phyloP scores from a whole-genome alignment of 2,113 vertebrate species.

The Tor tambroides region DNA sequence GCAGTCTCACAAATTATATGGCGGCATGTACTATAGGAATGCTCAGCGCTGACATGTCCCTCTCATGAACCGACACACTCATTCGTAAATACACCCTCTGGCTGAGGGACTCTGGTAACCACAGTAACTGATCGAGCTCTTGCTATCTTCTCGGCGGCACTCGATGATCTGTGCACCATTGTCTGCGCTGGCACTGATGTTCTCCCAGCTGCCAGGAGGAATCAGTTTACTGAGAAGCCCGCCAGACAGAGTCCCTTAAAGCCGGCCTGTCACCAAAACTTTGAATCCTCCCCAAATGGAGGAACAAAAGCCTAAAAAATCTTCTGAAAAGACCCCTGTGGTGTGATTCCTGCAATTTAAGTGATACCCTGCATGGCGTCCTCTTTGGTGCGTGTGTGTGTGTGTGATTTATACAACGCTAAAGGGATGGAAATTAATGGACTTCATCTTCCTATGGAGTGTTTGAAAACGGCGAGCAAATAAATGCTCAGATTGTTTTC shows the following conservation, averaged over 20 bases:
- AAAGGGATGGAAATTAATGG: background rate
- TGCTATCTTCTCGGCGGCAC: slow-evolving; percentile 34
- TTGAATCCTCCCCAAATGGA: slow-evolving; percentile 22
- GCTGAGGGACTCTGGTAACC: slow-evolving; percentile 52
- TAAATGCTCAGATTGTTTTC: background rate
- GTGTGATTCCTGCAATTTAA: slow-evolving; percentile 19
- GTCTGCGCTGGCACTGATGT: slow-evolving; percentile 31
- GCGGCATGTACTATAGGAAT: background rate
- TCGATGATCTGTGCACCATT: slow-evolving; percentile 42
- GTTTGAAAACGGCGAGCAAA: background rate
- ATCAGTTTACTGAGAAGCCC: slow-evolving; percentile 29
- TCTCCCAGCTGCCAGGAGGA: slow-evolving; percentile 43
- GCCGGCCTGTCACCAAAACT: slow-evolving; percentile 23
- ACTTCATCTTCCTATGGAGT: background rate
- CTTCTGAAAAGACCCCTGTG: background rate
- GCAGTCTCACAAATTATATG: slow-evolving; percentile 3
- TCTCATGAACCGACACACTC: slow-evolving; percentile 32
- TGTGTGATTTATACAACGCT: background rate
- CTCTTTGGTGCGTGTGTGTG: background rate
- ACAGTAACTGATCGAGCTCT: slow-evolving; percentile 54
- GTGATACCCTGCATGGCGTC: background rate
- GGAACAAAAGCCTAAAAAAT: slow-evolving; percentile 20
- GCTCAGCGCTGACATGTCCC: slow-evolving; percentile 30
- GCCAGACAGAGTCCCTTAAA: slow-evolving; percentile 44
- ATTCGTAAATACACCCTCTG: slow-evolving; percentile 31